These are phyloP conservation scores for Ochropleura leucogaster DNA, from an alignment of 2,888 invertebrate genomes.

Conservation along the genomic window DNA sequence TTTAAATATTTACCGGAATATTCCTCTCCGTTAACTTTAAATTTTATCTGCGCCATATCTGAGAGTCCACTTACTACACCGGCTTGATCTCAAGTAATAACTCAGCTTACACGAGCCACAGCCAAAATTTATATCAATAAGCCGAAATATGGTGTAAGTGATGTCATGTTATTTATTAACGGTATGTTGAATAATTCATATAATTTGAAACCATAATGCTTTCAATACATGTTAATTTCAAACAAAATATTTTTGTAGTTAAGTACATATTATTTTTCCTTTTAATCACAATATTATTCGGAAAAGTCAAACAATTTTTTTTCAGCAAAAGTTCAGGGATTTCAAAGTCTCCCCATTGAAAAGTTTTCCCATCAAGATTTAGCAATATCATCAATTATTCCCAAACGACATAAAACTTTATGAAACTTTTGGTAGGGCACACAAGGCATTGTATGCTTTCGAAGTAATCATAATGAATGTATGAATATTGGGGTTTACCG, in stretches of 20 bases:
- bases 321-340: constrained; percentile 1
- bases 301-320: not conserved
- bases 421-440: not conserved
- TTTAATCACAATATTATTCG: not conserved
- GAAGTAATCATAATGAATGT: not conserved
- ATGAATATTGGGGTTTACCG: not conserved
- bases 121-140: constrained; percentile 11
- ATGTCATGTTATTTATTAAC: not conserved
- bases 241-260: not conserved
- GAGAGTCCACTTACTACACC: not conserved
- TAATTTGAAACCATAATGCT: not conserved
- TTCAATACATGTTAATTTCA: not conserved
- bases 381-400: constrained; percentile 46
- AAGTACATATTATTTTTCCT: not conserved
- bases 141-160: not conserved
- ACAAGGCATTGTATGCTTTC: not conserved
- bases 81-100: not conserved
- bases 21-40: constrained; percentile 54
- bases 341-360: constrained; percentile 24
- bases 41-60: constrained; percentile 47
- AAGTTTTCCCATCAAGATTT: constrained; percentile 44
- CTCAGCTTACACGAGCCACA: not conserved
- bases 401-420: constrained; percentile 30
- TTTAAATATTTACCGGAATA: constrained; percentile 43
- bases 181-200: not conserved